Conservation (phyloP, 2,888 invertebrate genomes). For the Electrophaes corylata region DNA sequence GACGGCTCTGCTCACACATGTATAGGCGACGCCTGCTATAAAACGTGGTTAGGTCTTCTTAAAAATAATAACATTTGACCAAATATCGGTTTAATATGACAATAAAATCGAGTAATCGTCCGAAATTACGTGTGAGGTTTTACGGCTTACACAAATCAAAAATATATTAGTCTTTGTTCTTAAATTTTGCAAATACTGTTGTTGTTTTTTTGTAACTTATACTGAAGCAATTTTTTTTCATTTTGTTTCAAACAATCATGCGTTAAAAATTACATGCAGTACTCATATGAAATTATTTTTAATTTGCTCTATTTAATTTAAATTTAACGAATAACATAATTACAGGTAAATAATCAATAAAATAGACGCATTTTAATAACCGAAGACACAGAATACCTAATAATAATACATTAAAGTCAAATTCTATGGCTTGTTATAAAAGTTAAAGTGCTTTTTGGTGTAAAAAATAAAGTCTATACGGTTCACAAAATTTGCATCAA, state of each 20-base stretch:
- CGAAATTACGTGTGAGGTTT: constrained; percentile 6
- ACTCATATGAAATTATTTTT: too few species aligned
- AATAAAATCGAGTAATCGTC: constrained; percentile 10
- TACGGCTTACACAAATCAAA: constrained; percentile 8
- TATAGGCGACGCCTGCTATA: constrained; percentile 4
- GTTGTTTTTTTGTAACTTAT: not conserved
- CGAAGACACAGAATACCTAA: too few species aligned
- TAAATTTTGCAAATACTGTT: not conserved
- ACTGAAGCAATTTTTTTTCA: too few species aligned
- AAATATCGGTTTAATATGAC: constrained; percentile 15
- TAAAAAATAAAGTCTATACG: not conserved
- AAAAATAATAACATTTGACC: constrained; percentile 5
- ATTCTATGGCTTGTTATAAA: constrained; percentile 2
- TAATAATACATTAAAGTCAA: not conserved
- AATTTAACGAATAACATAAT: too few species aligned
- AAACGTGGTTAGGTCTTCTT: constrained; percentile 12
- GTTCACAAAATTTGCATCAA: not conserved
- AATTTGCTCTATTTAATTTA: too few species aligned
- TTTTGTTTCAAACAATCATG: too few species aligned
- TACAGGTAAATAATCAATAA: too few species aligned
- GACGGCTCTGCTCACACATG: too few species aligned
- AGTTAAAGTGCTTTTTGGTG: constrained; percentile 6
- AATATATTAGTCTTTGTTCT: not conserved
- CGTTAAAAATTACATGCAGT: too few species aligned
- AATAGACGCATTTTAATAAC: too few species aligned